Base-by-base conservation (phyloP, 2,797 vertebrate species). In the Acrocephalus scirpaceus region DNA sequence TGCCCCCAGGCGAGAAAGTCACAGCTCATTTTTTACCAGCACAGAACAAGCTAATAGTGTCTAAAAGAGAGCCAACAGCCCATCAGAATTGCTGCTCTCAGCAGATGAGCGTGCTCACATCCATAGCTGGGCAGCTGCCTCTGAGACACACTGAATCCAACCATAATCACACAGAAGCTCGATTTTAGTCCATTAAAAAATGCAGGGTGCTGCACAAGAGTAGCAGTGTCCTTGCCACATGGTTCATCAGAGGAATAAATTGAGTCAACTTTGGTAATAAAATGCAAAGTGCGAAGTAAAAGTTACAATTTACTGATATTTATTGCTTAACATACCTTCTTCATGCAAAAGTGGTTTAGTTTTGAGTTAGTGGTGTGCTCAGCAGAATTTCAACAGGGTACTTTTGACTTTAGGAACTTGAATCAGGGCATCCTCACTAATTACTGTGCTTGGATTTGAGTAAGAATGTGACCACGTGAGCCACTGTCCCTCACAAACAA, bases 61-160 rank as follows among this genome's bases (percentile, higher is more conserved):
- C 67, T 78, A 75, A 93, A 96, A 94, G 30, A 4, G 88, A 94
- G 94, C 66, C 71, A 88, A 71, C 16, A 18, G 79, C 58, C 92
- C 73, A 64, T 76, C 73, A 89, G 91, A 88, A 74, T 5, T 78
- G 64, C 79, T 94, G 84, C 23, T 76, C 80, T 92, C 67, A 92
- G 65, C 61, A 90, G 64, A 82, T 23, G 48, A 88, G 88, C 2
- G 27, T 47, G 65, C 70, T 92, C 64, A 69, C 60, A 91, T 72
- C 82, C 75, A 29, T 7, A 26, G 84, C 73, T 85, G 71, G 78
- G 85, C 71, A 91, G 56, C 91, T 75, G 83, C 86, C 64, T 80
- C 62, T 36, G 79, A 79, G 67, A 92, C 81, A 86, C 4, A 2
- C 3, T 40, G 69, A 76, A 51, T 84, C 95, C 60, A 79, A 47